phyloP scores from a whole-genome alignment of 2,113 vertebrate species.

The Hemibagrus wyckioides region DNA sequence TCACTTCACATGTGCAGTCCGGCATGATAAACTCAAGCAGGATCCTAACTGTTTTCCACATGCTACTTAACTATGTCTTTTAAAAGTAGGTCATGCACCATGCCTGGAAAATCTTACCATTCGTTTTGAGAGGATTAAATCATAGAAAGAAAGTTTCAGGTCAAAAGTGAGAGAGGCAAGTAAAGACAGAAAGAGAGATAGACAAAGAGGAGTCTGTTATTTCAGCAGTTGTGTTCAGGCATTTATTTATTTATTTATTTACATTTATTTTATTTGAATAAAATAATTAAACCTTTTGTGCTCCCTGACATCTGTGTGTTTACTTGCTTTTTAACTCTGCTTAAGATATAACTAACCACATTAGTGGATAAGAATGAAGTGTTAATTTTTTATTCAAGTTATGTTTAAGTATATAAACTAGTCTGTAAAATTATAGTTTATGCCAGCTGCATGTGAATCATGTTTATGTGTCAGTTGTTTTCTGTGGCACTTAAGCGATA shows the following conservation, averaged over 20 bases:
- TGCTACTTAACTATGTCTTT: conserved; percentile 52
- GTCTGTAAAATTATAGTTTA: background rate
- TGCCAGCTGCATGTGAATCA: background rate
- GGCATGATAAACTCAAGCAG: conserved; percentile 34
- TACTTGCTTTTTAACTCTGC: background rate
- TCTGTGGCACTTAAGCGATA: background rate
- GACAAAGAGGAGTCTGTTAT: conserved; percentile 6
- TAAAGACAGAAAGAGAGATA: background rate
- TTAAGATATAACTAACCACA: background rate
- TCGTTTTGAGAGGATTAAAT: conserved; percentile 71
- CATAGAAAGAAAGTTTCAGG: conserved; percentile 57
- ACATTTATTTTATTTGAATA: background rate
- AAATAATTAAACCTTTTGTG: background rate
- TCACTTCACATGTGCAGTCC: conserved; percentile 3
- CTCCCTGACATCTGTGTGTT: background rate
- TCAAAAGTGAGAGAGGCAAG: conserved; percentile 48
- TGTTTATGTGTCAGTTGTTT: background rate
- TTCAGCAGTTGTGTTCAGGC: background rate
- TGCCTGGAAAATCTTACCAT: conserved; percentile 72
- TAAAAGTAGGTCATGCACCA: conserved; percentile 69
- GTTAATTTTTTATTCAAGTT: too few relatives aligned
- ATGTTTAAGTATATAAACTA: background rate
- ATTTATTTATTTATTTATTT: background rate
- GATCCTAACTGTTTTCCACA: conserved; percentile 48
- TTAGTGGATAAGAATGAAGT: background rate